These are phyloP conservation scores for Pimephales promelas DNA, from an alignment of 2,113 vertebrate species.

Conservation along the genomic window DNA sequence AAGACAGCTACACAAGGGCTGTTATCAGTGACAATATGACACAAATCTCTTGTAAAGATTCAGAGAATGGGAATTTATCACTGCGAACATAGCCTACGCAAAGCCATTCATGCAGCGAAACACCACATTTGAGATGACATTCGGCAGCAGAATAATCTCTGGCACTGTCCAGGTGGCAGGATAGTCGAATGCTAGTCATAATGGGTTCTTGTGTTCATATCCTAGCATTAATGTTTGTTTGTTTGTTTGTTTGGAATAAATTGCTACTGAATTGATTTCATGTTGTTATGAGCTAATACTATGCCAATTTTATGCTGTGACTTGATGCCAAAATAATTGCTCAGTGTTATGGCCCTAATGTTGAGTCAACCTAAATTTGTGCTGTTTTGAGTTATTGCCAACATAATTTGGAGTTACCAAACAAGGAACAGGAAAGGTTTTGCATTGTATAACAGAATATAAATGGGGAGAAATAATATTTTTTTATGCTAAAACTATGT, in stretches of 20 bases:
- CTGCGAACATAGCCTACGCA: neutral
- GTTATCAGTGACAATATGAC: conserved; percentile 23
- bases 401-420: neutral
- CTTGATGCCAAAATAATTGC: conserved; percentile 25
- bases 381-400: conserved; percentile 16
- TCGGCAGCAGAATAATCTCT: conserved; percentile 10
- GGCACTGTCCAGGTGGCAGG: conserved; percentile 10
- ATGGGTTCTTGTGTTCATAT: conserved; percentile 10
- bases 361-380: conserved; percentile 12
- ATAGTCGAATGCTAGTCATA: conserved; percentile 7
- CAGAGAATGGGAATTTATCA: conserved; percentile 3
- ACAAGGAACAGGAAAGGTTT: neutral
- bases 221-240: conserved; percentile 29
- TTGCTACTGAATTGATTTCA: neutral
- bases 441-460: conserved; percentile 7
- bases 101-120: neutral
- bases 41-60: conserved; percentile 28
- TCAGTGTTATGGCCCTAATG: conserved; percentile 15
- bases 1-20: conserved; percentile 8
- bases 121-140: neutral
- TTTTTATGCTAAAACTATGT: too few relatives aligned
- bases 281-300: conserved; percentile 18
- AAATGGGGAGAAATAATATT: neutral
- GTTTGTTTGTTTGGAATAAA: conserved; percentile 16
- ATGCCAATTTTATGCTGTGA: conserved; percentile 25